Conservation (phyloP, 1,140 invertebrate species). For the Ceratina calcarata region DNA sequence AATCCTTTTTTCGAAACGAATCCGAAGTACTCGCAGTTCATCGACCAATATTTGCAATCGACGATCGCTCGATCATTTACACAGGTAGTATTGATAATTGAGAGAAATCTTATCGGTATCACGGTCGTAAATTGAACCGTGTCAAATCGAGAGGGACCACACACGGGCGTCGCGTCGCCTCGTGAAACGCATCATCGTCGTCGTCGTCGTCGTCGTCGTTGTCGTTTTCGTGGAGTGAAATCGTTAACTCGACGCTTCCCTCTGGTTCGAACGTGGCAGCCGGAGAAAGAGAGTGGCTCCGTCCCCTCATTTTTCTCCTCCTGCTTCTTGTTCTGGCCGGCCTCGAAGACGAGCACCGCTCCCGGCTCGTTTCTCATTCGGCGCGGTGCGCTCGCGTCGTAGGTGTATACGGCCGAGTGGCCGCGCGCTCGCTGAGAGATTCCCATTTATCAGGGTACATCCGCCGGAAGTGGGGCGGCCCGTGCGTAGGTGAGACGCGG, state of each 20-base stretch:
- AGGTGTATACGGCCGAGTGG: slow-evolving; percentile 65
- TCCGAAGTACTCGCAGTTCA: neutral
- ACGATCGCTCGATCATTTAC: too few species aligned
- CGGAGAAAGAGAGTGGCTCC: neutral
- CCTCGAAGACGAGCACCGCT: slow-evolving; percentile 58
- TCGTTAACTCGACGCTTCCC: slow-evolving; percentile 37
- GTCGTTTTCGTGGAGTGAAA: slow-evolving; percentile 29
- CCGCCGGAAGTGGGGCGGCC: slow-evolving; percentile 79
- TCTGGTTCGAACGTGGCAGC: neutral
- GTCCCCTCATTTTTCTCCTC: slow-evolving; percentile 39
- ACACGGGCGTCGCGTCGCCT: neutral
- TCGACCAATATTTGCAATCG: too few species aligned
- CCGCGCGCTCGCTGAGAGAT: slow-evolving; percentile 72
- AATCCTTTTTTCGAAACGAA: slow-evolving; percentile 6
- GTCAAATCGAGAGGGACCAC: neutral
- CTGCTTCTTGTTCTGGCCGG: slow-evolving; percentile 26
- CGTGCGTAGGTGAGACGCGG: slow-evolving; percentile 76
- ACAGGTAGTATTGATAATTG: too few species aligned
- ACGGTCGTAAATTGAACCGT: neutral
- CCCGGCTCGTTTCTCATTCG: slow-evolving; percentile 62
- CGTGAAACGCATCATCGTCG: neutral
- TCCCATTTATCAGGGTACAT: slow-evolving; percentile 79
- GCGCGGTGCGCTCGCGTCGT: slow-evolving; percentile 45
- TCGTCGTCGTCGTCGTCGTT: slow-evolving; percentile 12
- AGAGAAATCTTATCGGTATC: too few species aligned